Evolutionary conservation across 1,140 invertebrate genomes (phyloP), one percentile per base, ranked within the genome.

Genomic region (Cyclina sinensis): DNA sequence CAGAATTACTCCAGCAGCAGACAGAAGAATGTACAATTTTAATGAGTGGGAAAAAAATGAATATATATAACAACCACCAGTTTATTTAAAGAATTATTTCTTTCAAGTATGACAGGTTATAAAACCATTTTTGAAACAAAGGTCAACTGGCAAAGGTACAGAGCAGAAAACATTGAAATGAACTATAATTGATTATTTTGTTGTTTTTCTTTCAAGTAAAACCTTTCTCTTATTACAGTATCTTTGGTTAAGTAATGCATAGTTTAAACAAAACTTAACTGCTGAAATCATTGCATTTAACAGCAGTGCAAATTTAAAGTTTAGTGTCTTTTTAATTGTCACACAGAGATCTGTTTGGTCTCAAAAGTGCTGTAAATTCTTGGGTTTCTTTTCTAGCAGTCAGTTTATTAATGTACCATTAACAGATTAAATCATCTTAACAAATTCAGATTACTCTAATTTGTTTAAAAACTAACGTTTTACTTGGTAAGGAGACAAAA

Each of bases 161-260:
- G 16, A 78, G 74, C 5, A 78, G 30, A 32, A 80, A 80, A 18
- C 9, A 62, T 81, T 81, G 79, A 81, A 81, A 81, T 81, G 79
- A 81, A 81, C 79, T 18, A 81, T 81, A 81, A 65, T 32, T 65
- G 79, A 43, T 21, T 37, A 24, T 39, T 46, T 12, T 18, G 21
- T 27, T 27, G 62, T 30, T 7, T 1, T 65, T 5, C 12, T 30
- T 14, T 51, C 11, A 78, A 32, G 74, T 35, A 54, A 78, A 78
- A 78, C 74, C 74, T 78, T 78, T 51, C 74, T 78, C 74, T 51
- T 32, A 9, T 5, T 21, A 43, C 1, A n/a, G 43, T 2, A 43
- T 46, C 30, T 14, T 79, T 79, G 21, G 24, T 35, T 62, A 4
- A 80, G 78, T 80, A 80, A 80, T 80, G 78, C 78, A 80, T 62